A percentile compares a stretch with the other conserved stretches of the same genome.
Evolutionary conservation across 2,113 vertebrate genomes (phyloP).

Genomic region (Daubentonia madagascariensis): DNA sequence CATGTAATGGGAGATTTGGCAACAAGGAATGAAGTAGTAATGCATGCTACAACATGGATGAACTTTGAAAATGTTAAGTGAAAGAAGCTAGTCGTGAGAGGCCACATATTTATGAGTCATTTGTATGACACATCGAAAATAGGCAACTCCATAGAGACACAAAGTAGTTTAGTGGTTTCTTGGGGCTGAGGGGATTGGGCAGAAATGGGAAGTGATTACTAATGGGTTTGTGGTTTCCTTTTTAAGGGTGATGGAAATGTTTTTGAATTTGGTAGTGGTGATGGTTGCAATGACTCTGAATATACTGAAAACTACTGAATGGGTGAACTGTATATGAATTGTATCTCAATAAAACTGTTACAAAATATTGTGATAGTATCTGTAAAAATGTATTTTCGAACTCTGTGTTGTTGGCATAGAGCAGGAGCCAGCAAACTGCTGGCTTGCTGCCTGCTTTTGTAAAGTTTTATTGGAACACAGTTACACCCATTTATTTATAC

Average conservation of each 20-base stretch:
- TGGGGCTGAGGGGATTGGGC: neutral
- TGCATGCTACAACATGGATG: fast-evolving
- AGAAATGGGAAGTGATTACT: neutral
- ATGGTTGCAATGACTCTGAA: neutral
- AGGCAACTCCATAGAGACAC: neutral
- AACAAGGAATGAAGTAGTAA: neutral
- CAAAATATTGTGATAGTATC: neutral
- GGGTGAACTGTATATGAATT: neutral
- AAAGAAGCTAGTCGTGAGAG: neutral
- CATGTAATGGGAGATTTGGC: neutral
- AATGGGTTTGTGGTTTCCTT: neutral
- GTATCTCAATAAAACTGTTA: neutral
- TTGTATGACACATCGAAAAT: neutral
- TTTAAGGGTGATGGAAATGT: neutral
- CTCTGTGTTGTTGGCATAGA: neutral
- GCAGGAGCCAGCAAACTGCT: neutral
- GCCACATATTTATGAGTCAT: neutral
- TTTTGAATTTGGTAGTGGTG: neutral
- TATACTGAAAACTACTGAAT: neutral
- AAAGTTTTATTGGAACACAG: constrained; percentile 21
- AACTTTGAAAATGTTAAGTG: neutral
- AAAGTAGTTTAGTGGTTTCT: neutral
- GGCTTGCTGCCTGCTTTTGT: neutral
- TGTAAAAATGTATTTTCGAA: neutral
- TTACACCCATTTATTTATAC: neutral